These are phyloP conservation scores for Caranx melampygus DNA, from an alignment of 2,113 vertebrate genomes.

Conservation along the genomic window DNA sequence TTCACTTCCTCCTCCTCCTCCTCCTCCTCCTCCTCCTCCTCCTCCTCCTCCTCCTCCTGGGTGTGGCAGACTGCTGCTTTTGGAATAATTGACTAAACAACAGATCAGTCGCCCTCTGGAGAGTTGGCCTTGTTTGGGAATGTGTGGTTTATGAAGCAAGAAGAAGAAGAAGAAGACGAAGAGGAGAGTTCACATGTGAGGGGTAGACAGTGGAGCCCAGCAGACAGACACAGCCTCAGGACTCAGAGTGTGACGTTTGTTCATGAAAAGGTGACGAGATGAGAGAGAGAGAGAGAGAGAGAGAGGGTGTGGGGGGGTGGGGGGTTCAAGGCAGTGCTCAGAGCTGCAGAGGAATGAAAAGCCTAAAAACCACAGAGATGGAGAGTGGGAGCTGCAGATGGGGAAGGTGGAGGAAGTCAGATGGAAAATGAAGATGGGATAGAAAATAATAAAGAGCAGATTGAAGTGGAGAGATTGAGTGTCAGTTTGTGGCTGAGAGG, in stretches of 20 bases:
- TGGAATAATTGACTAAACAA: conserved; percentile 36
- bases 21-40: no score
- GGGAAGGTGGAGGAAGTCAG: conserved; percentile 34
- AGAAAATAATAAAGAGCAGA: conserved; percentile 54
- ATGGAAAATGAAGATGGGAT: conserved; percentile 66
- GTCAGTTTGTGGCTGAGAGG: conserved; percentile 17
- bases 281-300: background rate
- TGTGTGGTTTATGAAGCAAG: background rate
- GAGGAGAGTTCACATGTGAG: background rate
- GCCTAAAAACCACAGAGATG: conserved; percentile 3
- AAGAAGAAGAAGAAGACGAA: background rate
- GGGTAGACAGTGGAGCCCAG: background rate
- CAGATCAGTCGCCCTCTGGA: conserved; percentile 19
- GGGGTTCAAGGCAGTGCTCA: background rate
- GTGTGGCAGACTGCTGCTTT: conserved; percentile 47
- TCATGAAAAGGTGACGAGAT: background rate
- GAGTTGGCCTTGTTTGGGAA: conserved; percentile 20
- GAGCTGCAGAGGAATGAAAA: conserved; percentile 16
- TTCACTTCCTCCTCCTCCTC: conserved; percentile 14
- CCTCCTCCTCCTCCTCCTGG: conserved; percentile 20
- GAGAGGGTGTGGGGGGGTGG: no score
- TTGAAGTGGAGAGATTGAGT: conserved; percentile 49
- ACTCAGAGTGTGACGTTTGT: background rate
- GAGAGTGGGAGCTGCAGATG: conserved; percentile 23
- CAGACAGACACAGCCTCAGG: background rate